Base-by-base conservation (phyloP, 2,888 invertebrate species). In the Acanthosepion esculentum region DNA sequence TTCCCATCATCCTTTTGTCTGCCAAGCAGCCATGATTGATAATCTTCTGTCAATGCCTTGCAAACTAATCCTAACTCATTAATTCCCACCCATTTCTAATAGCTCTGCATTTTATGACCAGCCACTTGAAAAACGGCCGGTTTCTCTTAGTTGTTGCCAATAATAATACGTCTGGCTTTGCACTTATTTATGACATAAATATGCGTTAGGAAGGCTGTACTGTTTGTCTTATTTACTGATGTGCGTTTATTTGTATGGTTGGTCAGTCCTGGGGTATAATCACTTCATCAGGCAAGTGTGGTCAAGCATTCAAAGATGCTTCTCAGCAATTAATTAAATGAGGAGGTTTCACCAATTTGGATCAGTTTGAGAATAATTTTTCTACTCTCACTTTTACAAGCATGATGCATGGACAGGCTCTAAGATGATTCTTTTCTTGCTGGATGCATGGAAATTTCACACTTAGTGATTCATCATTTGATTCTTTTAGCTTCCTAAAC, bases 31-130 rank as follows among this genome's bases (percentile, higher is more conserved):
- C 78, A 78, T 78, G n/a, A n/a, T 78, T 78, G 78, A 78, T 78
- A 78, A 78, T 78, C 78, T 78, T 33, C 15, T n/a, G 78, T 78
- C 78, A 78, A 15, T 78, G 12, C 15, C n/a, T n/a, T n/a, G 78
- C 78, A 78, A 33, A n/a, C 78, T 78, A 12, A n/a, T 78, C n/a
- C n/a, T 12, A n/a, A 78, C 78, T 78, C 78, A 78, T 78, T 78
- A 78, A 78, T 78, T 78, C 78, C 33, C 78, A 78, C n/a, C 78
- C 78, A 78, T 33, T 78, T 78, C 78, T n/a, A 78, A 78, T 78
- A 78, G 78, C 78, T 78, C 78, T 78, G n/a, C n/a, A 78, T 78
- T n/a, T 78, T 78, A 78, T 78, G 78, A 78, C 78, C 78, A 78
- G 15, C 78, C n/a, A 78, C n/a, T n/a, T 33, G 78, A 78, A 33